Percentiles rank a stretch among this genome's conserved stretches.
Conservation (phyloP, 2,888 invertebrate species). For the Trichacis sp. region DNA sequence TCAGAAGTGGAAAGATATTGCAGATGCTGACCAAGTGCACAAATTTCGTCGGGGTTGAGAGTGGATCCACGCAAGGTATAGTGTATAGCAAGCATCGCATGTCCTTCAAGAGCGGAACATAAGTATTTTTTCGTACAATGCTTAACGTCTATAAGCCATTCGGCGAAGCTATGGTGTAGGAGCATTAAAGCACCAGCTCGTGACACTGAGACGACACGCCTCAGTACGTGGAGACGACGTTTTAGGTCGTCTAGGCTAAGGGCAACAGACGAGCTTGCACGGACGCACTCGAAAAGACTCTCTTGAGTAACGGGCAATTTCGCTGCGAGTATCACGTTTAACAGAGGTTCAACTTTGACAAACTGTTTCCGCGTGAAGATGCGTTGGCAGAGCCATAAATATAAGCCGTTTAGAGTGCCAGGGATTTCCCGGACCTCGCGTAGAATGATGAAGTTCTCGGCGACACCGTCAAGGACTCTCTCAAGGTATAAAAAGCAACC, state of each 20-base stretch:
- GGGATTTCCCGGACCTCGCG: conserved; percentile 94
- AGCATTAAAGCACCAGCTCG: conserved; percentile 76
- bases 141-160: conserved; percentile 97
- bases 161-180: conserved; percentile 95
- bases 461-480: conserved; percentile 90
- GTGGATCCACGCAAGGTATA: conserved; percentile 80
- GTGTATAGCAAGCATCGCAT: conserved; percentile 88
- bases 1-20: conserved; percentile 53
- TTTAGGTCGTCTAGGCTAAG: conserved; percentile 86
- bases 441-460: conserved; percentile 91
- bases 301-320: conserved; percentile 86
- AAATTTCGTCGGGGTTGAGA: conserved; percentile 80
- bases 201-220: conserved; percentile 76
- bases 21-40: conserved; percentile 73
- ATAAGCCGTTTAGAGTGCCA: conserved; percentile 91
- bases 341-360: conserved; percentile 83
- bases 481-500: conserved; percentile 91
- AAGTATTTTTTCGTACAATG: conserved; percentile 96
- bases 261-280: conserved; percentile 79
- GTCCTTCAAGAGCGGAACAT: conserved; percentile 88
- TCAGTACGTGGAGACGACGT: conserved; percentile 80
- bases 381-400: conserved; percentile 94
- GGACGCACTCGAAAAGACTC: conserved; percentile 84
- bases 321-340: conserved; percentile 90
- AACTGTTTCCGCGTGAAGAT: conserved; percentile 91